Base-by-base conservation (phyloP, 1,140 invertebrate species). In the Plodia interpunctella region DNA sequence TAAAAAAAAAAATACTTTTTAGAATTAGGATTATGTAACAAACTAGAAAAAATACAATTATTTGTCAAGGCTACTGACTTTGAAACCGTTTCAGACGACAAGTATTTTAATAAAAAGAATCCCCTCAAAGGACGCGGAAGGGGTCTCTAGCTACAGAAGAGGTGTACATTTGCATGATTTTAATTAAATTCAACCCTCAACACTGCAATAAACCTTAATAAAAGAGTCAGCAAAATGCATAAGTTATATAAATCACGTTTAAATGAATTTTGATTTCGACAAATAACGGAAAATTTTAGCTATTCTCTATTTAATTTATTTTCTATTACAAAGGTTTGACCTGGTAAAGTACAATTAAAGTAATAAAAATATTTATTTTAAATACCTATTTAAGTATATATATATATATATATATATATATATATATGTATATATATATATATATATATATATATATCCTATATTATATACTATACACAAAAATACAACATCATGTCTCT, bases 151-250 rank as follows among this genome's bases (percentile, higher is more conserved):
- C 62, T 66, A 59, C 63, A 63, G 60, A 54, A 67, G 65, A 74
- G 73, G 66, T 71, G 63, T 76, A 70, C 66, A 78, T 78, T 80
- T 77, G 68, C 72, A 80, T 73, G 68, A 72, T 74, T 80, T 74
- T 72, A 75, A 77, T 80, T 80, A 75, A 77, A 80, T 70, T 76
- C 72, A 55, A 65, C 62, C 66, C 52, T 60, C 59, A 55, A 55
- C 60, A 66, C 61, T 70, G 61, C 66, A 60, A 69, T 66, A 69
- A 78, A 72, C 56, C 62, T 60, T 67, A 63, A 62, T 57, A 68
- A 67, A 66, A 74, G 63, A 65, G 54, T 44, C 38, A 44, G 38
- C 38, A 44, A 17, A 44, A 44, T 44, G 38, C 38, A 44, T 6
- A 44, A 44, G 10, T 44, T 44, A n/a, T 44, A 44, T 44, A 17